phyloP scores from a whole-genome alignment of 2,113 vertebrate genomes.

The Periophthalmus modestus region DNA sequence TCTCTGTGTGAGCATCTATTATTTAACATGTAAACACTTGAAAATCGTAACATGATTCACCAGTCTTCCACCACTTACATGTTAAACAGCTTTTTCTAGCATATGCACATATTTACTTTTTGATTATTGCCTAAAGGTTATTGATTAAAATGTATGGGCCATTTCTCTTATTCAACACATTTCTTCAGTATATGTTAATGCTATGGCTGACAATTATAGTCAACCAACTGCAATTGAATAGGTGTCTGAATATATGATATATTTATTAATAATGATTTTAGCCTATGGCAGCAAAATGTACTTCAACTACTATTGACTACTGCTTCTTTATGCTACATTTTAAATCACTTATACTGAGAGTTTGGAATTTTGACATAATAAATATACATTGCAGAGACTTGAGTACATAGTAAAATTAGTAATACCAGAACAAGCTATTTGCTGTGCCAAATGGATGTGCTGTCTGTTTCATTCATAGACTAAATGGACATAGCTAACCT shows the following conservation, averaged over 20 bases:
- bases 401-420: no score
- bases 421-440: no score
- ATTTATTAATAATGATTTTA: neutral
- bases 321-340: neutral
- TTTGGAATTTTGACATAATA: neutral
- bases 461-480: no score
- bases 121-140: neutral
- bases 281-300: neutral
- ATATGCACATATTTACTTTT: neutral
- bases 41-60: neutral
- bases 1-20: neutral
- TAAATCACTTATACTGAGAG: neutral
- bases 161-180: neutral
- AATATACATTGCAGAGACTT: neutral
- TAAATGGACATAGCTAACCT: no score
- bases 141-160: neutral
- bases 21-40: neutral
- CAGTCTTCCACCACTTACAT: neutral
- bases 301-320: neutral
- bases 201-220: neutral
- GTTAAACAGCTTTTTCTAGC: neutral
- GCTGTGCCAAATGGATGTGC: no score
- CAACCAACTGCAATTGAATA: conserved; percentile 19
- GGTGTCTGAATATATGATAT: conserved; percentile 13
- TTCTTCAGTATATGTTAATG: neutral